Base-by-base conservation (phyloP, 2,888 invertebrate species). In the Campaea margaritaria region DNA sequence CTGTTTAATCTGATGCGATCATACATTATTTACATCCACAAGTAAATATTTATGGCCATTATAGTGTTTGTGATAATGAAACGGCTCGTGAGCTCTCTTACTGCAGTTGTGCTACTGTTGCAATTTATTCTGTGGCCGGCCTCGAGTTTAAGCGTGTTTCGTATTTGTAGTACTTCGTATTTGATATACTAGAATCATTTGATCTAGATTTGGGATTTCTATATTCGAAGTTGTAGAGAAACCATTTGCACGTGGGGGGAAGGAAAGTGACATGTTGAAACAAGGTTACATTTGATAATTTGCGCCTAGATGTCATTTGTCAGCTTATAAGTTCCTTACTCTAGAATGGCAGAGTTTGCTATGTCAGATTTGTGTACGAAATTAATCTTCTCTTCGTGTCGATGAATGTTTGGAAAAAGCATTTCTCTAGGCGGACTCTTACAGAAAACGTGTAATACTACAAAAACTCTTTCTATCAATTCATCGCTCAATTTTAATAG, bases 21-120 rank as follows among this genome's bases (percentile, higher is more conserved):
- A 79, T 81, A 76, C 78, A 79, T 80, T 77, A 81, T 79, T 79
- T 74, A 81, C 49, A 67, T 70, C 61, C 42, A 16, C 50, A 52
- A 39, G 59, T 65, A 54, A 63, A 66, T 65, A 64, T 64, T 64
- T 76, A 76, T 70, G 76, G 73, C 34, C 38, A 21, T 52, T 38
- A 47, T 53, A 53, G 53, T 57, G 48, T 51, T 52, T 31, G 39
- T 34, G 39, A 11, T 48, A 43, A 58, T 34, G 50, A 39, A 44
- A 52, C 9, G 11, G 36, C 13, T 13, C 27, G 27, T 21, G 21
- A 11, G 11, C 13, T 5, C 39, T 21, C 8, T 21, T 38, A 27
- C 41, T 47, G 41, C 54, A 41, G 47, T 34, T 12, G 11, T 4
- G 31, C 46, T 47, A 47, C 46, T 46, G 47, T 41, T 21, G 7